These are phyloP conservation scores for Tretioscincus oriximinensis DNA, from an alignment of 2,113 vertebrate genomes.

Conservation along the genomic window DNA sequence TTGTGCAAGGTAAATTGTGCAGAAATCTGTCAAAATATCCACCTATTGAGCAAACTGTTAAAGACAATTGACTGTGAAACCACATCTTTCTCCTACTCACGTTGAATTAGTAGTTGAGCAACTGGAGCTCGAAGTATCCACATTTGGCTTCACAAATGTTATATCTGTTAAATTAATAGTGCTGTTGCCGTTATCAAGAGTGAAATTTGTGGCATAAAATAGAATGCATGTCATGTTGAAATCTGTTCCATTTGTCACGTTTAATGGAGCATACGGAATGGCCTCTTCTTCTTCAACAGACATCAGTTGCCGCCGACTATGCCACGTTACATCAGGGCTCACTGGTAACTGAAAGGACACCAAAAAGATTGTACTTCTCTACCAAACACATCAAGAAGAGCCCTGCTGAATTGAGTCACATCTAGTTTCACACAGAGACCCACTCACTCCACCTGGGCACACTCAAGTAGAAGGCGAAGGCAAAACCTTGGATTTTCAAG, in stretches of 20 bases:
- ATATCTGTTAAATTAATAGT: constrained; percentile 61
- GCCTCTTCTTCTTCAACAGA: constrained; percentile 44
- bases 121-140: constrained; percentile 51
- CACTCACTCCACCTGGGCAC: no score
- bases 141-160: constrained; percentile 56
- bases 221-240: constrained; percentile 60
- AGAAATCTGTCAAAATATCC: background rate
- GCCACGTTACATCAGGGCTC: constrained; percentile 25
- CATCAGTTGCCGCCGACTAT: constrained; percentile 59
- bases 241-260: constrained; percentile 57
- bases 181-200: constrained; percentile 41
- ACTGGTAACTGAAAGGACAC: constrained; percentile 59
- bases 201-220: constrained; percentile 64
- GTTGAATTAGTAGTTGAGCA: constrained; percentile 64
- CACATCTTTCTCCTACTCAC: constrained; percentile 60
- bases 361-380: constrained; percentile 18
- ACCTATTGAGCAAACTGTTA: background rate
- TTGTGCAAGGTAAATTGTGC: background rate
- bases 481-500: no score
- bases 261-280: constrained; percentile 57
- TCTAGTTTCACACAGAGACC: no score
- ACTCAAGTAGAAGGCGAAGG: no score
- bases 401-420: no score
- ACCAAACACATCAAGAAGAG: background rate
- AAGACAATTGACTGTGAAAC: constrained; percentile 1